Conservation (phyloP, 1,140 invertebrate genomes). For the Drosophila ambigua region DNA sequence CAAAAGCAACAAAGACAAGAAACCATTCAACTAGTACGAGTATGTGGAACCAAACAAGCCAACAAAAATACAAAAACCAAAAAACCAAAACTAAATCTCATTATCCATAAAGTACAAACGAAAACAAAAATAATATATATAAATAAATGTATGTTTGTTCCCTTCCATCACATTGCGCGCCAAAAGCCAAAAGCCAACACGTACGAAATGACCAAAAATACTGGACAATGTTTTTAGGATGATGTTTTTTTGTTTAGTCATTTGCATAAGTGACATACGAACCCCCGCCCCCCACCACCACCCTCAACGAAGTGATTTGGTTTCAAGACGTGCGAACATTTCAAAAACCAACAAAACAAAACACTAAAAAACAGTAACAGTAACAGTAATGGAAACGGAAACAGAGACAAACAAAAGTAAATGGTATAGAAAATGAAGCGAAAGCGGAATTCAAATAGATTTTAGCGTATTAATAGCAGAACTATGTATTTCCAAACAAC, state of each 20-base stretch:
- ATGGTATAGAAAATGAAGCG: slow-evolving; percentile 15
- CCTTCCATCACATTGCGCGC: neutral
- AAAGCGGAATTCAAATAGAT: slow-evolving; percentile 45
- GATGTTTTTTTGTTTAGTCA: slow-evolving; percentile 34
- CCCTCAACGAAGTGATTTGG: slow-evolving; percentile 68
- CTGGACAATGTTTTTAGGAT: slow-evolving; percentile 36
- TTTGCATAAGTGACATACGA: slow-evolving; percentile 16
- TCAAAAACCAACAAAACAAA: slow-evolving; percentile 20
- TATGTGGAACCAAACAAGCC: slow-evolving; percentile 52
- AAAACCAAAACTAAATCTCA: slow-evolving; percentile 22
- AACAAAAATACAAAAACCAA: slow-evolving; percentile 28
- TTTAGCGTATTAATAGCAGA: slow-evolving; percentile 29
- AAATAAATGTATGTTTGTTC: neutral
- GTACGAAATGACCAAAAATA: slow-evolving; percentile 49
- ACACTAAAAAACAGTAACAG: slow-evolving; percentile 4
- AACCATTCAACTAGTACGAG: slow-evolving; percentile 23
- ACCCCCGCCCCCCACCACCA: neutral
- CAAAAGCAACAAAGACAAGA: slow-evolving; percentile 34
- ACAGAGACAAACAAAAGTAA: neutral
- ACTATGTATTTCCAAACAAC: slow-evolving; percentile 46
- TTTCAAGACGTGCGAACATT: slow-evolving; percentile 57
- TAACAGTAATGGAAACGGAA: neutral
- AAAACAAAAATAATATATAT: slow-evolving; percentile 17
- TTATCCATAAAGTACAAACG: slow-evolving; percentile 43
- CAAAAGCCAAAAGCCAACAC: slow-evolving; percentile 16